Percentiles rank a stretch among this genome's conserved stretches.
These are phyloP conservation scores for Cynopterus sphinx DNA, from an alignment of 2,797 vertebrate genomes.

Conservation along the genomic window DNA sequence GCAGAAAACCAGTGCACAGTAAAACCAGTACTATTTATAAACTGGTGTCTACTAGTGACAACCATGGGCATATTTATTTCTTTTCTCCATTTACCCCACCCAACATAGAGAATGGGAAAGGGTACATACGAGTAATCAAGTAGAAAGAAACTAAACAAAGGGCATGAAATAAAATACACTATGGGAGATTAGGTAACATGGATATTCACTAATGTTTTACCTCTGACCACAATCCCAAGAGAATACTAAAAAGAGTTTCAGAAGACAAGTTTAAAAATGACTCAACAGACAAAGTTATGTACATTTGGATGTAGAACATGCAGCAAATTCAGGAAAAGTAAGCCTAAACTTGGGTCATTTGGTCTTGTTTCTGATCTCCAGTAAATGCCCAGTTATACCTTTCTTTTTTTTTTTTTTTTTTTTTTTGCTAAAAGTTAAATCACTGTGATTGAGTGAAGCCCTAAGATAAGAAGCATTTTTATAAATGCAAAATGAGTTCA, in stretches of 20 bases:
- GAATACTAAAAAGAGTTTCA: background rate
- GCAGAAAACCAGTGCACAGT: slow-evolving; percentile 82
- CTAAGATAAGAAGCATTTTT: slow-evolving; percentile 49
- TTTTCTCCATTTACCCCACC: slow-evolving; percentile 37
- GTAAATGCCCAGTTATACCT: background rate
- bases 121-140: slow-evolving; percentile 67
- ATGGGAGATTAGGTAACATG: slow-evolving; percentile 64
- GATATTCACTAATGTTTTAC: slow-evolving; percentile 42
- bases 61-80: slow-evolving; percentile 65
- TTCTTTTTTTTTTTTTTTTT: background rate
- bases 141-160: slow-evolving; percentile 51
- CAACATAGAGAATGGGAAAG: background rate
- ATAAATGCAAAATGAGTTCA: slow-evolving; percentile 40
- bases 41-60: slow-evolving; percentile 78
- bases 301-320: slow-evolving; percentile 53
- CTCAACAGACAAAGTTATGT: slow-evolving; percentile 49
- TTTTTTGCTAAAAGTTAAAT: slow-evolving; percentile 48
- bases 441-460: background rate
- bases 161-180: slow-evolving; percentile 68
- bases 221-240: background rate
- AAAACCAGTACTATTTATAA: slow-evolving; percentile 83
- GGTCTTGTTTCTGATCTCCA: slow-evolving; percentile 17
- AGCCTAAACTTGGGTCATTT: slow-evolving; percentile 10
- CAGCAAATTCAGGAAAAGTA: background rate
- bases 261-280: slow-evolving; percentile 62